Evolutionary conservation across 2,888 invertebrate species (phyloP), one percentile per base, ranked within the genome.

Genomic region (Trypoxylon attenuatum): DNA sequence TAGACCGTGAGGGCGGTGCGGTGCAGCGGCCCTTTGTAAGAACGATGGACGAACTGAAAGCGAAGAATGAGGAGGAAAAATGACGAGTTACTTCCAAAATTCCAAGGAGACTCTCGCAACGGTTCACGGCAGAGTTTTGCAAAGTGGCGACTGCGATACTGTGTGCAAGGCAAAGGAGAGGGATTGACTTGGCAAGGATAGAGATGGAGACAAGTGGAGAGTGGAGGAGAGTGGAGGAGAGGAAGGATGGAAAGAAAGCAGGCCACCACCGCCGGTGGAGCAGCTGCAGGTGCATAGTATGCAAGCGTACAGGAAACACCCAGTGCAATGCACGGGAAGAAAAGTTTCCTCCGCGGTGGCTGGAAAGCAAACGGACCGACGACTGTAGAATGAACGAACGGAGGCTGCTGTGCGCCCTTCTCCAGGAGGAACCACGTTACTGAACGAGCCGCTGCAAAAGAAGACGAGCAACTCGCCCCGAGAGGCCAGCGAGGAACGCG

Each of bases 301-400:
- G n/a, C n/a, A n/a, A n/a, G n/a, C n/a, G n/a, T n/a, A n/a, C n/a
- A n/a, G n/a, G n/a, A n/a, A n/a, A n/a, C n/a, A n/a, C n/a, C n/a
- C n/a, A n/a, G 5, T 25, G 25, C 25, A 13, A 33, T 10, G 33
- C 8, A 4, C 8, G 33, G 8, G 33, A 10, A 10, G 13, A 10
- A 33, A 13, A 33, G 33, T 33, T 33, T 33, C 33, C 10, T 25
- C 1, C n/a, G 39, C 41, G 16, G 41, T 41, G 41, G 22, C 41
- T 23, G 23, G 23, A 29, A 45, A 23, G 23, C 55, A 53, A 57
- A 53, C 23, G 53, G 53, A n/a, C n/a, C n/a, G n/a, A n/a, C 49
- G 54, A 41, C 38, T 38, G 23, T 21, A 39, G 15, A 47, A 47
- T n/a, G 53, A 15, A 58, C 22, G 47, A 33, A 10, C 33, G 10